A percentile compares a stretch with the other conserved stretches of the same genome.
Conservation (phyloP, 2,888 invertebrate species). For the Caenorhabditis uteleia region DNA sequence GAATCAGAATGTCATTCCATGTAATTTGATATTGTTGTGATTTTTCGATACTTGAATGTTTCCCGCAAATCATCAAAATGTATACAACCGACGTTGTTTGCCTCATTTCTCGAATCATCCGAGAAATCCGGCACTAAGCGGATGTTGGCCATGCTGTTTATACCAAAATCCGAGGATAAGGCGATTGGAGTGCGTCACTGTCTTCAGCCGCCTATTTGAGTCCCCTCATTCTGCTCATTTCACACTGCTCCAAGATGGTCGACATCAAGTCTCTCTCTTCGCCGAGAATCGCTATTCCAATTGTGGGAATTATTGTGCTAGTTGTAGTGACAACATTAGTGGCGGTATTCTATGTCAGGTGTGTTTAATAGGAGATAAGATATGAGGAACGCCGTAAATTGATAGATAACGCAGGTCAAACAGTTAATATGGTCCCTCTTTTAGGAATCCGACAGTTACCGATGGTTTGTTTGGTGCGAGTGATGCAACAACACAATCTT, state of each 20-base stretch:
- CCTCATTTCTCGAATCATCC: no score
- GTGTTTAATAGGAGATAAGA: not conserved
- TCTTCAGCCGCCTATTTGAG: no score
- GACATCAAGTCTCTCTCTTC: conserved; percentile 37
- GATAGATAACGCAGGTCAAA: not conserved
- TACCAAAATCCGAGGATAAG: no score
- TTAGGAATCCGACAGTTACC: conserved; percentile 14
- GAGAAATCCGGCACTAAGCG: no score
- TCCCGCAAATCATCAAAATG: no score
- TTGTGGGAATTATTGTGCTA: conserved; percentile 35
- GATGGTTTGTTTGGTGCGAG: conserved; percentile 17
- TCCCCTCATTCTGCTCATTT: no score
- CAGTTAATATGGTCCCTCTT: not conserved
- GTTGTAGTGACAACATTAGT: conserved; percentile 37
- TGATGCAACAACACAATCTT: conserved; percentile 1
- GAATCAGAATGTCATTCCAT: no score
- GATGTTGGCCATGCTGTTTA: no score
- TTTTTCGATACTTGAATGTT: no score
- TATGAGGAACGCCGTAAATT: conserved; percentile 23
- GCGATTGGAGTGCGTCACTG: no score
- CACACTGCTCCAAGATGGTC: conserved; percentile 38
- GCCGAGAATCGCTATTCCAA: conserved; percentile 41
- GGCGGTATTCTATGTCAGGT: conserved; percentile 47
- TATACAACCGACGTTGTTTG: no score
- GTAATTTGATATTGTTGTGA: no score